Evolutionary conservation across 2,797 vertebrate genomes (phyloP).

Genomic region (Micropoecilia bifurca): DNA sequence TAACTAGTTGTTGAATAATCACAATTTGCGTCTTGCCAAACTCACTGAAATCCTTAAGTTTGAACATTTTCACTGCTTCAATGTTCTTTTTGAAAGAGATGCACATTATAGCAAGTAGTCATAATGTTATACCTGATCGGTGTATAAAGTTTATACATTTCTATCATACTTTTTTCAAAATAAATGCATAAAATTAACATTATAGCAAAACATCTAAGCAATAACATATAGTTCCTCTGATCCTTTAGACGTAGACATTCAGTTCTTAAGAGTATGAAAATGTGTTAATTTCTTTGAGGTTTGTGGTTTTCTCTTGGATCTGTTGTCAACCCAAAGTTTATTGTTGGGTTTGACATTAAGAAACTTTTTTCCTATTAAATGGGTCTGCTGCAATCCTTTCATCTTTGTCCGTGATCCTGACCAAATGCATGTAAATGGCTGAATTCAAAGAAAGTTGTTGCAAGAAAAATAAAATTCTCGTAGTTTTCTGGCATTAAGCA

Average conservation of each 20-base stretch:
- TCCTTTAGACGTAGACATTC: not conserved
- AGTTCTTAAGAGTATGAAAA: not conserved
- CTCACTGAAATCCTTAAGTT: not conserved
- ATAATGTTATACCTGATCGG: not conserved
- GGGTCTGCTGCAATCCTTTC: not conserved
- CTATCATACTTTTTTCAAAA: not conserved
- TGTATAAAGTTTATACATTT: not conserved
- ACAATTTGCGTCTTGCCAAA: not conserved
- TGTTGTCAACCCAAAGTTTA: not conserved
- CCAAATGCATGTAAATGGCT: not conserved
- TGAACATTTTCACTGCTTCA: not conserved
- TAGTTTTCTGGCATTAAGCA: not conserved
- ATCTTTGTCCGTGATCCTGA: not conserved
- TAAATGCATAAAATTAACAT: not conserved
- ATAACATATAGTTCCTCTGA: not conserved
- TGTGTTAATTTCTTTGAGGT: not conserved
- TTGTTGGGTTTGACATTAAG: not conserved
- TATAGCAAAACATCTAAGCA: not conserved
- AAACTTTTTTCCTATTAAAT: not conserved
- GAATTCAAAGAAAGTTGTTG: not conserved
- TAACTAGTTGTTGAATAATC: not conserved
- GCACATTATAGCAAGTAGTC: not conserved
- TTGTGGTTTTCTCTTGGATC: not conserved
- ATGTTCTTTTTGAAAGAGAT: not conserved
- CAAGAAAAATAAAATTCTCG: not conserved